Base-by-base conservation (phyloP, 1,140 invertebrate species). In the Metopolophium dirhodum region DNA sequence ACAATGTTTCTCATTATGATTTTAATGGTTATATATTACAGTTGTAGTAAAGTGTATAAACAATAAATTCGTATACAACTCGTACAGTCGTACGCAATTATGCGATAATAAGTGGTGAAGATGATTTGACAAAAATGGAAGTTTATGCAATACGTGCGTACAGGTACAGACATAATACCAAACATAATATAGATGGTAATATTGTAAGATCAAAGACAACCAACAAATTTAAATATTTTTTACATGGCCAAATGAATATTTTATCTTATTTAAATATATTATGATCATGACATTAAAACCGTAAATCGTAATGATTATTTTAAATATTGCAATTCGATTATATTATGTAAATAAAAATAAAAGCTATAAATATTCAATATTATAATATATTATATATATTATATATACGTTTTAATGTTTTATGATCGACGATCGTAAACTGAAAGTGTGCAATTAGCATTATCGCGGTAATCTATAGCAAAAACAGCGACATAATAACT, bases 51-150 rank as follows among this genome's bases (percentile, higher is more conserved):
- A 30, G 26, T n/a, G 14, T n/a, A 7, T n/a, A 35, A 61, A 61
- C 26, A 61, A 68, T n/a, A 68, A n/a, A 68, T 51, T 20, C 2
- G 51, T 51, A 49, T 41, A 4, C 41, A 41, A 41, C 37, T 37
- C 37, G 37, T 37, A 37, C 37, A 37, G 37, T 37, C 37, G 37
- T 1, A 37, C 41, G 4, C 2, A 77, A 77, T n/a, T 35, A 77
- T 77, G 20, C 61, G 30, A 20, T 77, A 61, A 4, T 61, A 77
- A 68, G 30, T 18, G 61, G 14, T 77, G 14, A 77, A 77, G n/a
- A 77, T 77, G 61, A 77, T 77, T n/a, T 77, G n/a, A 77, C 61
- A n/a, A 77, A 77, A 68, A 77, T 18, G n/a, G 61, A n/a, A n/a
- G 30, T 18, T 77, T n/a, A 77, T 77, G 30, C 14, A 77, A 77